Conservation (phyloP, 2,113 vertebrate genomes). For the Chloroceryle aenea region DNA sequence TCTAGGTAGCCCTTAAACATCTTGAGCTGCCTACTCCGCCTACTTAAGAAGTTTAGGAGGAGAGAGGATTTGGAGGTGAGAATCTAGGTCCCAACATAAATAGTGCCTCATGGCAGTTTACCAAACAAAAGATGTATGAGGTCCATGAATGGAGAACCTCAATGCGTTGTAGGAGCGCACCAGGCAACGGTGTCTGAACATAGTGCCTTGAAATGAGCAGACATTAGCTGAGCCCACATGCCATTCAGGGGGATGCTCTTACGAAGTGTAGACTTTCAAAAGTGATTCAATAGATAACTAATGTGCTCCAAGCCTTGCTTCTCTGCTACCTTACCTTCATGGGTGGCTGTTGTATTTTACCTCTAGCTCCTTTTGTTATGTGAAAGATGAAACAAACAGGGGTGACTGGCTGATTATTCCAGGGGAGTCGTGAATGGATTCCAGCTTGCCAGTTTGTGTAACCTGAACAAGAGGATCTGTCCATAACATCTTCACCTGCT, state of each 20-base stretch:
- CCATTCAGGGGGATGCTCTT: background rate
- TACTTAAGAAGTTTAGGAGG: background rate
- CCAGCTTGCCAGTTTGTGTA: background rate
- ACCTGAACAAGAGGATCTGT: background rate
- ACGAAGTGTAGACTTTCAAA: background rate
- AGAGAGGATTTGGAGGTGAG: background rate
- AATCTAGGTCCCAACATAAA: background rate
- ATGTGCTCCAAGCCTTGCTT: background rate
- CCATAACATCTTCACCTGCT: background rate
- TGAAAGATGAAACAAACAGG: background rate
- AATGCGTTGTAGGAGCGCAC: background rate
- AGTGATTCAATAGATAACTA: background rate
- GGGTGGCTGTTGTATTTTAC: background rate
- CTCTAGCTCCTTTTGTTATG: background rate
- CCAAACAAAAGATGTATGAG: slow-evolving; percentile 44
- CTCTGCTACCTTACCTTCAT: background rate
- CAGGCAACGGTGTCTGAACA: background rate
- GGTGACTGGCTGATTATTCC: background rate
- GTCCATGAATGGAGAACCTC: background rate
- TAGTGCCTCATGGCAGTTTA: background rate
- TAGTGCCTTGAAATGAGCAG: background rate
- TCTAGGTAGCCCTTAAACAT: background rate
- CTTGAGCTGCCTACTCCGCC: background rate
- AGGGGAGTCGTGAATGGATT: background rate
- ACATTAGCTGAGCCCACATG: background rate